Percentiles rank a stretch among this genome's conserved stretches.
These are phyloP conservation scores for Lamellibrachia columna DNA, from an alignment of 2,888 invertebrate genomes.

Conservation along the genomic window DNA sequence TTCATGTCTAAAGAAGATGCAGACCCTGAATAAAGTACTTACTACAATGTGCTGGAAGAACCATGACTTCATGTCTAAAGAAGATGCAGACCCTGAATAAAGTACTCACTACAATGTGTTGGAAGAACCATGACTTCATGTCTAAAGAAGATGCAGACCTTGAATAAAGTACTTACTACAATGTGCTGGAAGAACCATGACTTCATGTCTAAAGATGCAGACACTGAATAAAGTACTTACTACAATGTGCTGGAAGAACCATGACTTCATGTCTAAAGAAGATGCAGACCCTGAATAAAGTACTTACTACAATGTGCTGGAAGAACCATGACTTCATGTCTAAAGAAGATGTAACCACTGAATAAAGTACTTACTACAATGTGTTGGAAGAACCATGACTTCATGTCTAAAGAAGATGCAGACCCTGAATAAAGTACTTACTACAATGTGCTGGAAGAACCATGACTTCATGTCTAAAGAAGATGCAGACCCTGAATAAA, in stretches of 20 bases:
- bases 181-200: constrained; percentile 67
- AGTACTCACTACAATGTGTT: constrained; percentile 64
- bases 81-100: constrained; percentile 49
- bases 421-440: constrained; percentile 37
- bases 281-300: constrained; percentile 44
- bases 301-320: constrained; percentile 65
- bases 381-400: constrained; percentile 67
- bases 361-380: constrained; percentile 56
- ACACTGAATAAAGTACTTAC: constrained; percentile 43
- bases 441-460: constrained; percentile 67
- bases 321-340: too few species aligned
- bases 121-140: constrained; percentile 67
- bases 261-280: constrained; percentile 66
- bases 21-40: constrained; percentile 24
- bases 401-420: constrained; percentile 66
- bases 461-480: constrained; percentile 66
- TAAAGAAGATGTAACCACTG: too few species aligned
- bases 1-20: constrained; percentile 66
- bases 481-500: constrained; percentile 45
- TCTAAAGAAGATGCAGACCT: too few species aligned
- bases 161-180: constrained; percentile 51
- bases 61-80: constrained; percentile 67
- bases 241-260: constrained; percentile 67
- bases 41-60: constrained; percentile 67
- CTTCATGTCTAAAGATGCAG: constrained; percentile 65